Evolutionary conservation across 2,888 invertebrate genomes (phyloP).

Genomic region (Desoria tigrina): DNA sequence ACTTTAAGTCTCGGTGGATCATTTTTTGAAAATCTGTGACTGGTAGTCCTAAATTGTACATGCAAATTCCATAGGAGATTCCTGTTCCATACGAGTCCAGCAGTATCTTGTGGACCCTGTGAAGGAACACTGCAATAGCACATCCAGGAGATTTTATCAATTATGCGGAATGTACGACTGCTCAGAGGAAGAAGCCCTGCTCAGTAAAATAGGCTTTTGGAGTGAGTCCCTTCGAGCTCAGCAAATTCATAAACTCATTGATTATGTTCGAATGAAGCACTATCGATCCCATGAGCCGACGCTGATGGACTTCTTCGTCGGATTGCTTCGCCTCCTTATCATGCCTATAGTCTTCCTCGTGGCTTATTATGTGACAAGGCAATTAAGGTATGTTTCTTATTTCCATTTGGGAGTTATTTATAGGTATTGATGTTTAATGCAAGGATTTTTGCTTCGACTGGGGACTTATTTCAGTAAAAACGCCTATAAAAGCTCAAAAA

Average conservation of each 20-base stretch:
- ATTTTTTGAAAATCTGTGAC: too few species aligned
- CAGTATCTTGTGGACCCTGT: conserved; percentile 47
- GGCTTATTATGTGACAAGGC: conserved; percentile 38
- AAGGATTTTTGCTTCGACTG: too few species aligned
- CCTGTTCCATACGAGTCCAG: conserved; percentile 44
- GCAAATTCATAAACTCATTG: conserved; percentile 34
- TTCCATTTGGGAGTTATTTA: too few species aligned
- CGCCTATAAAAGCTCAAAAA: too few species aligned
- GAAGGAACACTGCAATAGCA: conserved; percentile 35
- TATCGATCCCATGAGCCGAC: conserved; percentile 28
- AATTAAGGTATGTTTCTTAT: conserved; percentile 28
- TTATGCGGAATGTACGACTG: conserved; percentile 49
- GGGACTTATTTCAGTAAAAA: too few species aligned
- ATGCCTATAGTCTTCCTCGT: conserved; percentile 40
- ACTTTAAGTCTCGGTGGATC: too few species aligned
- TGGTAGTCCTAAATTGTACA: background rate
- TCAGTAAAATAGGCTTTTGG: conserved; percentile 42
- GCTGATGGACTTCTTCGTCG: conserved; percentile 33
- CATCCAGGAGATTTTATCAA: conserved; percentile 24
- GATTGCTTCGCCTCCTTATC: conserved; percentile 34
- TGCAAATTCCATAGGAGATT: conserved; percentile 29
- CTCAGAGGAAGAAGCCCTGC: conserved; percentile 32
- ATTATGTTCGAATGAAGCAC: conserved; percentile 14
- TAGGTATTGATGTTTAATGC: too few species aligned
- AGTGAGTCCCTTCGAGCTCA: conserved; percentile 18